Evolutionary conservation across 2,888 invertebrate genomes (phyloP), one percentile per base, ranked within the genome.

Genomic region (Dorcus hopei): DNA sequence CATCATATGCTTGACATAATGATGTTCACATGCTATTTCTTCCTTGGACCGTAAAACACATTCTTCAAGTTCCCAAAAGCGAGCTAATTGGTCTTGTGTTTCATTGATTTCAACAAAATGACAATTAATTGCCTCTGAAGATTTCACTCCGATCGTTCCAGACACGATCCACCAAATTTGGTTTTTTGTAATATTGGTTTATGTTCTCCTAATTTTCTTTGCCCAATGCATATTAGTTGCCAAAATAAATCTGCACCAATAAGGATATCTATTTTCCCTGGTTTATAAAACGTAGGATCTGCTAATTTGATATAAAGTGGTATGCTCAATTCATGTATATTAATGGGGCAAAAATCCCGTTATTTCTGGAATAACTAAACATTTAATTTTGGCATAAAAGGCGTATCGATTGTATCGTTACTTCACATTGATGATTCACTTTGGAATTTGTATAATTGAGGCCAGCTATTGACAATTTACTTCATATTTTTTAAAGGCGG

Each of bases 341-440:
- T 40, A 23, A 47, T 11, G 14, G n/a, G 58, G 61, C 11, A 61
- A 39, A 9, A 7, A 38, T 19, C 40, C 54, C 14, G 57, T 63
- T 23, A 62, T 58, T 56, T 48, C 42, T 19, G 54, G 42, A 19
- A 58, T 50, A 19, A 58, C 48, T 3, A 63, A 47, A 41, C 58
- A 58, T 23, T 38, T 41, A n/a, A 58, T 26, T 14, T 40, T 57
- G 14, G 16, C 38, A 8, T 42, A 26, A 49, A 53, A 65, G 6
- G 38, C n/a, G n/a, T n/a, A n/a, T n/a, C 42, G 61, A 57, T 45
- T 59, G 54, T 23, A 62, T 39, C 39, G 23, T 19, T 39, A 59
- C 47, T 9, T 48, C 39, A 11, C 45, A 52, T 38, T 45, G 11
- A 9, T 26, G 38, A 16, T 52, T 59, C 19, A 56, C n/a, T 8